phyloP scores from a whole-genome alignment of 2,113 vertebrate species.

The Phrynocephalus versicolor region DNA sequence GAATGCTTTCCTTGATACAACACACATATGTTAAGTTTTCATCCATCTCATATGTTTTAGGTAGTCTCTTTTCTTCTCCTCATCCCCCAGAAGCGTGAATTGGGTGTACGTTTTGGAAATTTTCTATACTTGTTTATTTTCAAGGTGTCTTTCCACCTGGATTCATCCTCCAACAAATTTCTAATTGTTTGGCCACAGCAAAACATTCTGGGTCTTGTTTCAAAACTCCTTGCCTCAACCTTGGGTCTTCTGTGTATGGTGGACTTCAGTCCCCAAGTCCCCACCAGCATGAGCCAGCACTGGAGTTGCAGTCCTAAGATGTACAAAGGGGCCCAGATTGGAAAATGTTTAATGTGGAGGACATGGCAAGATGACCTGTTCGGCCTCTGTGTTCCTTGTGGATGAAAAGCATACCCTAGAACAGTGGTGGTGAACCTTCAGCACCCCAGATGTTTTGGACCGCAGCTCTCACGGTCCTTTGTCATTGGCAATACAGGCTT shows the following conservation, averaged over 20 bases:
- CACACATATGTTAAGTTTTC: background rate
- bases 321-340: background rate
- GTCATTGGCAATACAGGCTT: too few species aligned
- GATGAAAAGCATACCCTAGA: background rate
- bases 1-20: rapidly evolving
- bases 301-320: too few species aligned
- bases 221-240: too few species aligned
- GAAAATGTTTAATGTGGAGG: background rate
- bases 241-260: background rate
- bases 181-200: too few species aligned
- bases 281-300: background rate
- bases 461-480: too few species aligned
- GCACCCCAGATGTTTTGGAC: background rate
- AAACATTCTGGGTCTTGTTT: background rate
- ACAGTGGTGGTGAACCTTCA: too few species aligned
- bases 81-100: background rate
- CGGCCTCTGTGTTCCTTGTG: background rate
- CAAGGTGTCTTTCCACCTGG: too few species aligned
- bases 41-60: background rate
- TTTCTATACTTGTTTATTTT: background rate
- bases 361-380: background rate
- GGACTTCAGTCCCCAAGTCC: background rate
- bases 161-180: too few species aligned
- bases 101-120: background rate
- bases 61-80: background rate